Evolutionary conservation across 1,140 invertebrate species (phyloP).

Genomic region (Gryllus bimaculatus): DNA sequence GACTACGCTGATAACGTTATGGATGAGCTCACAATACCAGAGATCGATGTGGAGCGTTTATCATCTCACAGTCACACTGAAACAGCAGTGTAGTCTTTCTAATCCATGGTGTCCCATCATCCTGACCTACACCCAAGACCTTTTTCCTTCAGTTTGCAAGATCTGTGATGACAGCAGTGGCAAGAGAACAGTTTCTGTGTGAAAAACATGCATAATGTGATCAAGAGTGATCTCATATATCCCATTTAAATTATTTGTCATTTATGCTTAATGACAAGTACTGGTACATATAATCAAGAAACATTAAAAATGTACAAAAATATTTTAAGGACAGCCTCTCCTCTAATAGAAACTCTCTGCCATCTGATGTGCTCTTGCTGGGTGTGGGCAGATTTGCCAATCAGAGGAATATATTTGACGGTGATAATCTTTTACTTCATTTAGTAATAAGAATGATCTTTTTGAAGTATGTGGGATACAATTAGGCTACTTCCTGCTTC

Average conservation of each 20-base stretch:
- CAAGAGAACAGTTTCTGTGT: not conserved
- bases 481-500: not conserved
- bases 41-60: slow-evolving; percentile 81
- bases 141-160: slow-evolving; percentile 1
- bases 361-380: slow-evolving; percentile 3
- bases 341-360: not conserved
- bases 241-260: slow-evolving; percentile 2
- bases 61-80: slow-evolving; percentile 87
- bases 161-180: slow-evolving; percentile 3
- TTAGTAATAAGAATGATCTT: not conserved
- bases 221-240: not conserved
- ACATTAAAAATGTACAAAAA: not conserved
- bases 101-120: not conserved
- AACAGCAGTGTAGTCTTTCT: slow-evolving; percentile 67
- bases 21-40: slow-evolving; percentile 75
- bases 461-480: not conserved
- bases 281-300: not conserved
- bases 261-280: not conserved
- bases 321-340: not conserved
- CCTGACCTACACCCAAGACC: not conserved
- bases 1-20: slow-evolving; percentile 83
- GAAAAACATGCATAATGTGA: not conserved
- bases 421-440: not conserved
- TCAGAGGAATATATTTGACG: not conserved
- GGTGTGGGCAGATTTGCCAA: not conserved